phyloP scores from a whole-genome alignment of 1,140 invertebrate genomes.

The Microvelia longipes region DNA sequence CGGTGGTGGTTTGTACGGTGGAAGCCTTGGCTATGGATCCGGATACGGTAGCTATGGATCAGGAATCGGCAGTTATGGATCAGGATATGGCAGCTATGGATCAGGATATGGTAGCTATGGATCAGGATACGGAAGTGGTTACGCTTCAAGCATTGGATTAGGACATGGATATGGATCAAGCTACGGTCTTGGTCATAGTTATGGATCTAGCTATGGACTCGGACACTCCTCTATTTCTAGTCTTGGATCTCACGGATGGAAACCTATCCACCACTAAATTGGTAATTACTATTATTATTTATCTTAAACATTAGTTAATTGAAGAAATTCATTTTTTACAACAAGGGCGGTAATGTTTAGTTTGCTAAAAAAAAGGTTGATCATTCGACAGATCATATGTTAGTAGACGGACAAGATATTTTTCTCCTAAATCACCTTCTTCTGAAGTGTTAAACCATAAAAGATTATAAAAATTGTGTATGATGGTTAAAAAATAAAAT shows the following conservation, averaged over 20 bases:
- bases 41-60: background rate
- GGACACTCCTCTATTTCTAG: background rate
- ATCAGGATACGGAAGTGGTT: background rate
- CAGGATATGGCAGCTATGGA: background rate
- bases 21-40: background rate
- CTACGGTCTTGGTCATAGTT: background rate
- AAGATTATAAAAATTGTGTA: too few species aligned
- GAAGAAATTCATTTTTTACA: background rate
- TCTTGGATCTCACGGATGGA: conserved; percentile 1
- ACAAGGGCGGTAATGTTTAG: background rate
- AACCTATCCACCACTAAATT: background rate
- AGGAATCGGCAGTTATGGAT: background rate
- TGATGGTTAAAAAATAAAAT: too few species aligned
- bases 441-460: too few species aligned
- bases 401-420: too few species aligned
- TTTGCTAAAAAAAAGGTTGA: background rate
- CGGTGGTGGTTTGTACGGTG: background rate
- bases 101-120: background rate
- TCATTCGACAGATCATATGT: background rate
- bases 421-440: too few species aligned
- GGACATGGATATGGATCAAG: background rate
- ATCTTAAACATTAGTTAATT: too few species aligned
- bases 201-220: background rate
- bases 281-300: too few species aligned
- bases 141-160: background rate